Base-by-base conservation (phyloP, 2,797 vertebrate species). In the Capromys pilorides region DNA sequence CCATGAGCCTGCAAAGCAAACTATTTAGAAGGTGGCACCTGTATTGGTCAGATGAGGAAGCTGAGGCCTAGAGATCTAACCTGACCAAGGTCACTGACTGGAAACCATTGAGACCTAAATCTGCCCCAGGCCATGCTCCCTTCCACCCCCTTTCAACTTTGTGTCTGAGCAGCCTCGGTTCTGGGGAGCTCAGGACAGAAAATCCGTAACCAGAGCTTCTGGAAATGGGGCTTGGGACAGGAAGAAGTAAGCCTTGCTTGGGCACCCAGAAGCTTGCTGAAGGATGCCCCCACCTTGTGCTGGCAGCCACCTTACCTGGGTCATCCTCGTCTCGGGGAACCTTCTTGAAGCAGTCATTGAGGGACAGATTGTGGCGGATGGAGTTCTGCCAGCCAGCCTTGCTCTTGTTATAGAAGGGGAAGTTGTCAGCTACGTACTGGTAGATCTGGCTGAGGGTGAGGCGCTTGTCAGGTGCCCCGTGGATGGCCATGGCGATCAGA, bases 301-400 rank as follows among this genome's bases (percentile, higher is more conserved):
- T 5, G n/a, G 33, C 64, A 1, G 26, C 3, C 67, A 28, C 83
- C 96, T 98, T 98, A 99, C 99, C 99, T 97, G 99, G 99, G 95
- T 99, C 98, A 5, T 98, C 98, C 93, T 99, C 98, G 0, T 99
- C 98, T 0, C 99, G 98, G 4, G 99, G 98, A 75, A 99, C 98
- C 96, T 99, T 99, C 98, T 98, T 98, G 98, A 99, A 99, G 96
- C 99, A 99, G 97, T 99, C 98, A 0, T 99, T 99, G 97, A 99
- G 99, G 4, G 99, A 99, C 95, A 99, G 97, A 97, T 99, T 99
- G 98, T 99, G 99, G 10, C 99, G 98, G 94, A 99, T 99, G 97
- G 99, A 99, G 97, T 99, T 99, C 98, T 99, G 99, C 99, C 99
- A 99, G 90, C 99, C 99, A 2, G 99, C 99, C 80, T 99, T 99